Percentiles rank a stretch among this genome's conserved stretches.
Evolutionary conservation across 1,140 invertebrate genomes (phyloP).

Genomic region (Oscheius sp.): DNA sequence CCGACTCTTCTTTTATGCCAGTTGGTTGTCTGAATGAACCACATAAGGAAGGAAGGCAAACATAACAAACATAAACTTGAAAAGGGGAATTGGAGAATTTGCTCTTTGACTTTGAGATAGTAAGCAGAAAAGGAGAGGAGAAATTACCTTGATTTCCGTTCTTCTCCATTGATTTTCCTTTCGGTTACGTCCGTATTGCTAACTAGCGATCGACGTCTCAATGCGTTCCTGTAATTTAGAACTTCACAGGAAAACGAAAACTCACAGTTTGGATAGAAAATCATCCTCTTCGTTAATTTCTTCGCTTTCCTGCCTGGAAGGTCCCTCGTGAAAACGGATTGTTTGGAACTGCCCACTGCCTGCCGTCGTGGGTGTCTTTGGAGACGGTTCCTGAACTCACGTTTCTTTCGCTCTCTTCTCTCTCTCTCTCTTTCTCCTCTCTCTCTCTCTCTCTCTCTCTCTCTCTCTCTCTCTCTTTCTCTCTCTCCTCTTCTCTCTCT

Average conservation of each 20-base stretch:
- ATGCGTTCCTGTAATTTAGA: slow-evolving; percentile 12
- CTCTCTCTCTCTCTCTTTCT: not conserved
- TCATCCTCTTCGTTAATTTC: slow-evolving; percentile 14
- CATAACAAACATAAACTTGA: too few species aligned
- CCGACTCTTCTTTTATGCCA: not conserved
- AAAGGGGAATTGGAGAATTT: too few species aligned
- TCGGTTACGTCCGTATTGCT: not conserved
- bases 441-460: not conserved
- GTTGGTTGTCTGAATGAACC: not conserved
- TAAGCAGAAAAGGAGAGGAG: not conserved
- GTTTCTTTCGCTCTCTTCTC: not conserved
- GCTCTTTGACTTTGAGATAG: not conserved
- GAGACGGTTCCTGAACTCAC: not conserved
- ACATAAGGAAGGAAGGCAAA: not conserved
- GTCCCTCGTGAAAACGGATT: not conserved
- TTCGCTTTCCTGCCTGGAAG: not conserved
- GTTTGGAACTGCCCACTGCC: not conserved
- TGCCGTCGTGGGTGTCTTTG: not conserved
- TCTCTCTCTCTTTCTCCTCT: not conserved
- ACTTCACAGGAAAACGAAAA: not conserved
- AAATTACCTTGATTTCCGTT: not conserved
- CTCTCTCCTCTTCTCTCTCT: not conserved
- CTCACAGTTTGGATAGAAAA: slow-evolving; percentile 15
- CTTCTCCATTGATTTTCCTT: not conserved
- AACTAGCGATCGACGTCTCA: slow-evolving; percentile 3